A percentile compares a stretch with the other conserved stretches of the same genome.
phyloP scores from a whole-genome alignment of 2,797 vertebrate genomes.

The Acanthornis magna region DNA sequence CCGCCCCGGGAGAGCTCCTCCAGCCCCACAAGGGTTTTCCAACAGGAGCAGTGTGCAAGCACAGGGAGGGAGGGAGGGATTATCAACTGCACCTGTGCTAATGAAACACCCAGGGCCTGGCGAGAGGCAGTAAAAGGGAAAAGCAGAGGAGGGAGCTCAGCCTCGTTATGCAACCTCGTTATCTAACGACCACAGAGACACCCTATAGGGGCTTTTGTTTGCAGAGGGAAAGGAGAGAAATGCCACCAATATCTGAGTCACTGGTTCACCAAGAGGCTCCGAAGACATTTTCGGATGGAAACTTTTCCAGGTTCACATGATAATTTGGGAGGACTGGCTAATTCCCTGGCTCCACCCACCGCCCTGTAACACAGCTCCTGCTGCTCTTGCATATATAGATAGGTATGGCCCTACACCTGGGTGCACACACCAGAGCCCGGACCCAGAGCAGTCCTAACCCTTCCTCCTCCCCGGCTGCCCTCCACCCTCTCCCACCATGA shows the following conservation, averaged over 20 bases:
- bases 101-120: not conserved
- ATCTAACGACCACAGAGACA: slow-evolving; percentile 60
- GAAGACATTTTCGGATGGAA: slow-evolving; percentile 50
- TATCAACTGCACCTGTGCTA: not conserved
- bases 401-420: slow-evolving; percentile 43
- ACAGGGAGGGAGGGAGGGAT: not conserved
- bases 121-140: not conserved
- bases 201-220: slow-evolving; percentile 58
- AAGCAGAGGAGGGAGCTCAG: not conserved
- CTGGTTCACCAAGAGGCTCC: slow-evolving; percentile 40
- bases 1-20: not conserved
- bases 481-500: slow-evolving; percentile 61
- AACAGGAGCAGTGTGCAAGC: not conserved
- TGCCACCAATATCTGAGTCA: slow-evolving; percentile 41
- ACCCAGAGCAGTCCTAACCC: not conserved
- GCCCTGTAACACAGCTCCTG: slow-evolving; percentile 35
- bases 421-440: not conserved
- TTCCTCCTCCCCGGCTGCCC: not conserved
- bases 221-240: slow-evolving; percentile 35
- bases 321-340: slow-evolving; percentile 54
- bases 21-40: not conserved
- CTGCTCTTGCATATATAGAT: slow-evolving; percentile 64
- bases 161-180: slow-evolving; percentile 52
- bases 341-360: slow-evolving; percentile 43
- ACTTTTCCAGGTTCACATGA: slow-evolving; percentile 57